Evolutionary conservation across 2,113 vertebrate species (phyloP).

Genomic region (Peromyscus leucopus): DNA sequence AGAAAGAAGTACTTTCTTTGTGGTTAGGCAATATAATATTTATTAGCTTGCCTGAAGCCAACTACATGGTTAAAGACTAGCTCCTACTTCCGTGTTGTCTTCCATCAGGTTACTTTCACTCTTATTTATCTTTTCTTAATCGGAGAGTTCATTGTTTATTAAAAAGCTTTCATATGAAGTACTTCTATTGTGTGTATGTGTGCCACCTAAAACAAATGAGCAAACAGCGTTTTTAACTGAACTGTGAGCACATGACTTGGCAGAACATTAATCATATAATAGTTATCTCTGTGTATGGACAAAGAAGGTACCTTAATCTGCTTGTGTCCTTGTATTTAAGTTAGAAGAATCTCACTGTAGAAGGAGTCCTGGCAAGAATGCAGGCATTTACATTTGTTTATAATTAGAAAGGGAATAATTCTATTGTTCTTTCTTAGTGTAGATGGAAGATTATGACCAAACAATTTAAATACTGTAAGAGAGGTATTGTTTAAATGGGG

Average conservation of each 20-base stretch:
- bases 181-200: not conserved
- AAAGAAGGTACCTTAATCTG: conserved; percentile 44
- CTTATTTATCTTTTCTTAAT: conserved; percentile 62
- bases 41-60: conserved; percentile 51
- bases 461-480: not conserved
- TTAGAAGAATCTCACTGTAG: not conserved
- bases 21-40: conserved; percentile 61
- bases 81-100: conserved; percentile 61
- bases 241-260: not conserved
- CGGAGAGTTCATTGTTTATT: conserved; percentile 46
- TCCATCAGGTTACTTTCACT: not conserved
- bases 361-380: not conserved
- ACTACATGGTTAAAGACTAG: conserved; percentile 15
- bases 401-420: not conserved
- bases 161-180: conserved; percentile 38
- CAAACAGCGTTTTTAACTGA: conserved; percentile 47
- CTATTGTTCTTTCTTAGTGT: not conserved
- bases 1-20: not conserved
- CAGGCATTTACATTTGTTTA: not conserved
- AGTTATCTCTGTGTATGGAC: not conserved
- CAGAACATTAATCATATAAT: not conserved
- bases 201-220: conserved; percentile 26
- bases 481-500: conserved; percentile 2
- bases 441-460: not conserved
- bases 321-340: not conserved